phyloP scores from a whole-genome alignment of 2,797 vertebrate genomes.

The Selene dorsalis region DNA sequence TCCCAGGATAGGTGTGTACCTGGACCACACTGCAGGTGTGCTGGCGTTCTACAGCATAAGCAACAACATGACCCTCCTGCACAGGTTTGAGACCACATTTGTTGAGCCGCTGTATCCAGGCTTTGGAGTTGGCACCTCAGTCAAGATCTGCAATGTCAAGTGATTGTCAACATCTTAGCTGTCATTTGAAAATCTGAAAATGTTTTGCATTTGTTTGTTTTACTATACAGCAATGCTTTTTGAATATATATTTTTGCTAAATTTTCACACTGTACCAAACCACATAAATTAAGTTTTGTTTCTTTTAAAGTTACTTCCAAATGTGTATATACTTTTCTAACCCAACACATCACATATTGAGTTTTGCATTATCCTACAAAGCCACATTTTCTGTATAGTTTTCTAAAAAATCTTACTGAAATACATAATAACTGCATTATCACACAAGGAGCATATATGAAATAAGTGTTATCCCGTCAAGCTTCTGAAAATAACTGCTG shows the following conservation, averaged over 20 bases:
- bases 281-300: slow-evolving; percentile 19
- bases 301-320: slow-evolving; percentile 13
- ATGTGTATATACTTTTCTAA: slow-evolving; percentile 42
- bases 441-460: slow-evolving; percentile 27
- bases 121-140: slow-evolving; percentile 87
- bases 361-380: slow-evolving; percentile 46
- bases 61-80: slow-evolving; percentile 85
- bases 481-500: slow-evolving; percentile 34
- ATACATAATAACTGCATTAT: slow-evolving; percentile 33
- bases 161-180: slow-evolving; percentile 63
- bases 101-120: slow-evolving; percentile 85
- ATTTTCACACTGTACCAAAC: slow-evolving; percentile 46
- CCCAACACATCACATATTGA: slow-evolving; percentile 12
- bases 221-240: slow-evolving; percentile 39
- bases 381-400: slow-evolving; percentile 44
- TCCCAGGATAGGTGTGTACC: slow-evolving; percentile 85
- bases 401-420: slow-evolving; percentile 35
- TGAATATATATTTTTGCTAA: slow-evolving; percentile 62
- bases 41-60: slow-evolving; percentile 86
- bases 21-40: slow-evolving; percentile 84
- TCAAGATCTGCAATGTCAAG: slow-evolving; percentile 87
- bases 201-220: slow-evolving; percentile 13
- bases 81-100: slow-evolving; percentile 86
- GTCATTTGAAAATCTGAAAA: slow-evolving; percentile 16
- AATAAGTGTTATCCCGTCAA: slow-evolving; percentile 35